Evolutionary conservation across 2,888 invertebrate species (phyloP).

Genomic region (Catocala fraxini): DNA sequence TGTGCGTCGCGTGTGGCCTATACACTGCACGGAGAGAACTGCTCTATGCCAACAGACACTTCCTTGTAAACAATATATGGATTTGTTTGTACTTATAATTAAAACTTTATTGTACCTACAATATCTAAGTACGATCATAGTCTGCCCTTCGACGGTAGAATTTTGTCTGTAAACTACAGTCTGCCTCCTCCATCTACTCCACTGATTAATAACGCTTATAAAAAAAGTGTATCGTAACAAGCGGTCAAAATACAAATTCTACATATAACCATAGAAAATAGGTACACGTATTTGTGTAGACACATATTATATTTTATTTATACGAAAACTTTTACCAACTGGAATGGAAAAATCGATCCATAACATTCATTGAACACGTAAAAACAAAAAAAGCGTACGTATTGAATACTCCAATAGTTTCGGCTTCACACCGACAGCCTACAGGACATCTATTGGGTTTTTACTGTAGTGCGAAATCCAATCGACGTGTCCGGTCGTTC

Average conservation of each 20-base stretch:
- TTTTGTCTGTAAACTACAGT: no score
- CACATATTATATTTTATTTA: neutral
- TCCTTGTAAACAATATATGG: no score
- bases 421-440: neutral
- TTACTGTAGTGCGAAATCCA: constrained; percentile 32
- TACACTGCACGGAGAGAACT: neutral
- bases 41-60: neutral
- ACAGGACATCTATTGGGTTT: constrained; percentile 15
- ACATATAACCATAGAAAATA: no score
- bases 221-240: no score
- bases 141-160: no score
- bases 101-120: no score
- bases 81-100: no score
- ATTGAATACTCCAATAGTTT: neutral
- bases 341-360: constrained; percentile 15
- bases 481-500: constrained; percentile 29
- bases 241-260: no score
- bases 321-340: constrained; percentile 2
- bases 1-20: constrained; percentile 48
- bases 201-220: no score
- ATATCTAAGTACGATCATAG: no score
- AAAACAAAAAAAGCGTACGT: neutral
- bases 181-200: no score
- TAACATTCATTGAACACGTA: constrained; percentile 25
- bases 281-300: no score